Percentiles rank a stretch among this genome's conserved stretches.
phyloP scores from a whole-genome alignment of 2,113 vertebrate species.

The Dipodomys spectabilis region DNA sequence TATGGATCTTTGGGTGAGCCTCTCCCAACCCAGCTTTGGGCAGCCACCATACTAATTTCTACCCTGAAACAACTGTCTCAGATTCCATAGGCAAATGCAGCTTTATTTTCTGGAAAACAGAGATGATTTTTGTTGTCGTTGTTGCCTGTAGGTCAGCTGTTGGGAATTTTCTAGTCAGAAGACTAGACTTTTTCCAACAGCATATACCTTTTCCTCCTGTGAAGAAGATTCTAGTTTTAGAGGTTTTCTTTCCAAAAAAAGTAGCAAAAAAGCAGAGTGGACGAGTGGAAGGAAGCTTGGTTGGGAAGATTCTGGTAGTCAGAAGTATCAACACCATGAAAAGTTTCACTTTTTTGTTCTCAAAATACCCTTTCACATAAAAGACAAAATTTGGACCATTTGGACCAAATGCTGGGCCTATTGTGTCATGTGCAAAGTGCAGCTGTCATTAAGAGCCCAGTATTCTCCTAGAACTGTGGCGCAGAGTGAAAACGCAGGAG shows the following conservation, averaged over 20 bases:
- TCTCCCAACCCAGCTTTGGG: no score
- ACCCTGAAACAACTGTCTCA: no score
- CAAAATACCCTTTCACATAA: neutral
- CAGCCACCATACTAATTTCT: no score
- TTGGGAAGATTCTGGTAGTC: neutral
- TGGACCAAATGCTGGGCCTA: no score
- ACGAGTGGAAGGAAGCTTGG: neutral
- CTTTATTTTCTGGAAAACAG: neutral
- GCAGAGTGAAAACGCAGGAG: no score
- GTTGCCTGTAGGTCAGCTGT: neutral
- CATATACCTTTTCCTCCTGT: no score
- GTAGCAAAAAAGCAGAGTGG: neutral
- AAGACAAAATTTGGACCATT: neutral
- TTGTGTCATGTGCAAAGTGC: neutral
- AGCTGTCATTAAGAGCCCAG: no score
- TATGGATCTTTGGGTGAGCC: neutral
- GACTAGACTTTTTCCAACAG: neutral
- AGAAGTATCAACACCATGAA: neutral
- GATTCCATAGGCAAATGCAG: neutral
- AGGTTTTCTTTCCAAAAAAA: neutral
- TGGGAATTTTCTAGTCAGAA: neutral
- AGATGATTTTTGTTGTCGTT: neutral
- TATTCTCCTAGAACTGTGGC: no score
- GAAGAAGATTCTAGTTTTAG: neutral
- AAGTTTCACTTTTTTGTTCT: neutral